Base-by-base conservation (phyloP, 2,113 vertebrate genomes). In the Cyprinus carpio region DNA sequence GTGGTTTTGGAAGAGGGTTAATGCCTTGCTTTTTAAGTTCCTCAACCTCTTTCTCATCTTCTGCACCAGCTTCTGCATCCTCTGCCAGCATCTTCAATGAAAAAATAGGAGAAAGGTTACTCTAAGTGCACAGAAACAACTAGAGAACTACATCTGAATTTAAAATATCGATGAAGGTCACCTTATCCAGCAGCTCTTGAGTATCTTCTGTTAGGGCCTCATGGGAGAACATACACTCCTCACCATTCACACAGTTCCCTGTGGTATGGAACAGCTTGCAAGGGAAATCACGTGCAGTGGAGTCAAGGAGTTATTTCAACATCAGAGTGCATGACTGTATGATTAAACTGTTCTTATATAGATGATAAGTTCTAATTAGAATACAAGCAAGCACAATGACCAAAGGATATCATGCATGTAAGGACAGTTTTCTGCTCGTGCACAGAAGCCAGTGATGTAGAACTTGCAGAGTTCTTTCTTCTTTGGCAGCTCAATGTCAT, bases 341-440 rank as follows among this genome's bases (percentile, higher is more conserved):
- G 23, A 11, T n/a, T 10, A n/a, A 1, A 60, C n/a, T 64, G 2
- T 74, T 2, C 3, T 34, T 11, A 20, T 37, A 34, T 12, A 51
- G 12, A 69, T 81, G 6, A 43, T 46, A 51, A 49, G 4, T n/a
- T 2, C 31, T 7, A 51, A 81, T 23, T 62, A 46, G 43, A 11
- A 46, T 46, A 29, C 8, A 0, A 67, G 40, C n/a, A 31, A 67
- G 62, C 27, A 15, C 34, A 80, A 81, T 29, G 43, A 74, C 12
- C 13, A 83, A 96, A 98, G 97, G 98, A 99, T 99, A 99, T 99
- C 96, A 2, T 99, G 98, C 98, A 99, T 99, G 89, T 98, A 99
- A 0, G 97, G 97, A 82, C 98, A 99, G 93, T 97, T 97, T 85
- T 99, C 97, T 0, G 96, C 97, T 27, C 97, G 87, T 20, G 97